Percentiles rank a stretch among this genome's conserved stretches.
phyloP scores from a whole-genome alignment of 2,888 invertebrate genomes.

The Acleris literana region DNA sequence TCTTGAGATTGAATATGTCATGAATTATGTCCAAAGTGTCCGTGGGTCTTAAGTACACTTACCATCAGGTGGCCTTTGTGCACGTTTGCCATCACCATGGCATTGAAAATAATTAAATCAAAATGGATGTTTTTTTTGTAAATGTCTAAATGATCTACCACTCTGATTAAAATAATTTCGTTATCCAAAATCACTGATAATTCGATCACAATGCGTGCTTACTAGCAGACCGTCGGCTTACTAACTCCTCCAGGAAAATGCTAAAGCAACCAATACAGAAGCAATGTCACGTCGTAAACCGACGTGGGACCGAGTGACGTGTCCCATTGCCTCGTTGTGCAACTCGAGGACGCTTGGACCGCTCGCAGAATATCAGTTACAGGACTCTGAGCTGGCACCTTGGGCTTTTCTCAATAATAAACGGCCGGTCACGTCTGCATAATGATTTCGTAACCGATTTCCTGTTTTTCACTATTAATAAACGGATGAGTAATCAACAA shows the following conservation, averaged over 20 bases:
- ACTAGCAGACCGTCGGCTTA: conserved; percentile 6
- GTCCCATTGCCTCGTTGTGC: conserved; percentile 44
- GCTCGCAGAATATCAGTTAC: conserved; percentile 56
- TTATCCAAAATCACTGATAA: not conserved
- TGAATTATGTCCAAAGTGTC: too few relatives aligned
- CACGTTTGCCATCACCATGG: too few relatives aligned
- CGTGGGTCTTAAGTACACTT: too few relatives aligned
- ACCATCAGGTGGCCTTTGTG: too few relatives aligned
- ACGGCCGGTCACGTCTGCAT: conserved; percentile 11
- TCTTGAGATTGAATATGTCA: too few relatives aligned
- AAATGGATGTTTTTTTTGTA: too few relatives aligned
- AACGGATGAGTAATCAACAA: conserved; percentile 1
- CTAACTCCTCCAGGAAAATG: conserved; percentile 63
- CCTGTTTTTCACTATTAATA: conserved; percentile 13
- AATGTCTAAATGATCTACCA: too few relatives aligned
- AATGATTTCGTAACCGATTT: conserved; percentile 15
- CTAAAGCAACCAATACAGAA: conserved; percentile 64
- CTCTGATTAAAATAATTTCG: too few relatives aligned
- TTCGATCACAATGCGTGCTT: conserved; percentile 3
- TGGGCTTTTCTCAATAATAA: conserved; percentile 39
- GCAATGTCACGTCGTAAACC: conserved; percentile 64
- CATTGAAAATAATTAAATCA: too few relatives aligned
- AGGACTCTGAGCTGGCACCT: conserved; percentile 50
- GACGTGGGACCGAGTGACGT: conserved; percentile 60
- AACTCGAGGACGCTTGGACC: conserved; percentile 39